These are phyloP conservation scores for Parus major DNA, from an alignment of 2,113 vertebrate species.

Conservation along the genomic window DNA sequence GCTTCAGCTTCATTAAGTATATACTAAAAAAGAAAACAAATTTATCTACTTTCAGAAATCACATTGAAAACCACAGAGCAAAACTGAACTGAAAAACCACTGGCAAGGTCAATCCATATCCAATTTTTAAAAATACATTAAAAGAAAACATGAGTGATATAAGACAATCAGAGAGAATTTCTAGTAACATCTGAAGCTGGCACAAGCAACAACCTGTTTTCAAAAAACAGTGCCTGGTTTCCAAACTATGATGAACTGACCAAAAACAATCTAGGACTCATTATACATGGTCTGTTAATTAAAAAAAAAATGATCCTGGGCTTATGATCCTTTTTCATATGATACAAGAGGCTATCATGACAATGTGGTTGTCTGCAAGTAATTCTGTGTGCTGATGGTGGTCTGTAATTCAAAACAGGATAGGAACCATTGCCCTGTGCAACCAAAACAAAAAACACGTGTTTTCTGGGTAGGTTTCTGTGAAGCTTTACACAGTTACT, in stretches of 20 bases:
- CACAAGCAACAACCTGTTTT: background rate
- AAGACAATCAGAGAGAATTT: background rate
- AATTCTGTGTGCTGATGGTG: slow-evolving; percentile 25
- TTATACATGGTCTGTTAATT: background rate
- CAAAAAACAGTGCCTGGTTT: background rate
- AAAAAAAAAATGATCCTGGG: background rate
- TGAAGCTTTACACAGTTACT: background rate
- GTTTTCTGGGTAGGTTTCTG: slow-evolving; percentile 29
- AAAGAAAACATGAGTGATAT: background rate
- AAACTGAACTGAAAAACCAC: background rate
- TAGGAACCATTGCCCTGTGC: background rate
- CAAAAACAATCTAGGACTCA: background rate
- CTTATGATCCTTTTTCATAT: slow-evolving; percentile 12
- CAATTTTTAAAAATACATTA: background rate
- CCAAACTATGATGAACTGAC: background rate
- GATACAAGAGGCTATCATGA: background rate
- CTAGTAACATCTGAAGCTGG: background rate
- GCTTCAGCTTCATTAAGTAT: slow-evolving; percentile 90
- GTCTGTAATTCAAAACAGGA: slow-evolving; percentile 46
- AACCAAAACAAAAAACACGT: slow-evolving; percentile 43
- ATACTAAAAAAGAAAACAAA: slow-evolving; percentile 79
- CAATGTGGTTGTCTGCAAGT: background rate
- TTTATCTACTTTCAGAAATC: slow-evolving; percentile 32
- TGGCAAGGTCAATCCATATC: background rate
- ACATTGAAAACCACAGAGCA: background rate